Evolutionary conservation across 2,888 invertebrate species (phyloP).

Genomic region (Galerucella pusilla): DNA sequence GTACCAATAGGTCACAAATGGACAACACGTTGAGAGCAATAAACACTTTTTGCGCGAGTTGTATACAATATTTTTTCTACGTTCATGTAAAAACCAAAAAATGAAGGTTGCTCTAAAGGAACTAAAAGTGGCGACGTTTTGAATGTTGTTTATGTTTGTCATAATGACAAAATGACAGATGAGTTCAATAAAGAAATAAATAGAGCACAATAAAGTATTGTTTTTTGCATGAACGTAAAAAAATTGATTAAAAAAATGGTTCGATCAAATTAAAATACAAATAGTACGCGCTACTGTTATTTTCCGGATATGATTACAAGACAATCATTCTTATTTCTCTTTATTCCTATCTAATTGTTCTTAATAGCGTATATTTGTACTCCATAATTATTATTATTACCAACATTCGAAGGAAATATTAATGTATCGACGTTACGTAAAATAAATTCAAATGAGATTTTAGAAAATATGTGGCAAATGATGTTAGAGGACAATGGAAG

Average conservation of each 20-base stretch:
- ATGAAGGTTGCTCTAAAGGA: no score
- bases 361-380: background rate
- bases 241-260: background rate
- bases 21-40: no score
- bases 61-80: no score
- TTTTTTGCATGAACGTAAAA: no score
- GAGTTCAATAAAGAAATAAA: no score
- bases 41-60: no score
- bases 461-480: background rate
- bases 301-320: conserved; percentile 1
- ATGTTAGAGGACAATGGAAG: background rate
- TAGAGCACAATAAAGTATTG: no score
- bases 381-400: background rate
- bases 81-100: no score
- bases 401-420: background rate
- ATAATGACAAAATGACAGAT: no score
- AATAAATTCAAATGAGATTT: background rate
- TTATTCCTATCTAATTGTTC: background rate
- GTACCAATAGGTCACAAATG: no score
- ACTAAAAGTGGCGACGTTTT: no score
- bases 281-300: background rate
- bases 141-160: no score
- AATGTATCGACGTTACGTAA: background rate
- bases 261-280: background rate
- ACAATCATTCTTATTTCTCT: background rate